These are phyloP conservation scores for Drosophila mimica DNA, from an alignment of 2,888 invertebrate genomes.

Conservation along the genomic window DNA sequence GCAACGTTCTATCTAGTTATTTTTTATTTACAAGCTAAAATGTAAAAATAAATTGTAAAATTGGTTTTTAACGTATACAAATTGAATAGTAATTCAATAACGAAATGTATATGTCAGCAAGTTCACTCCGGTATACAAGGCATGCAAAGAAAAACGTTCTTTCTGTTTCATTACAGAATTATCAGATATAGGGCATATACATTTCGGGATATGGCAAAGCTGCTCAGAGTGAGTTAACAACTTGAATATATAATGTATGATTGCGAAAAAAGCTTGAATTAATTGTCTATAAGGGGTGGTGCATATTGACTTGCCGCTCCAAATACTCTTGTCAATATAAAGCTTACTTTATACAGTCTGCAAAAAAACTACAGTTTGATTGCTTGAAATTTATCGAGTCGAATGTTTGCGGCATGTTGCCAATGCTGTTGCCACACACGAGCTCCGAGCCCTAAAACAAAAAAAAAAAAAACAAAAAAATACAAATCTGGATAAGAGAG, in stretches of 20 bases:
- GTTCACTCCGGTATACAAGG: not conserved
- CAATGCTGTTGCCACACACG: constrained; percentile 61
- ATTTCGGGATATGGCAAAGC: not conserved
- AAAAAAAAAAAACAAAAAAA: constrained; percentile 15
- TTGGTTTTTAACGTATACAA: not conserved
- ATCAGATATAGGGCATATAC: no score
- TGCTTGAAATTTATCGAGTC: constrained; percentile 50
- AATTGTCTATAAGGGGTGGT: not conserved
- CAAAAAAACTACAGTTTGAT: constrained; percentile 47
- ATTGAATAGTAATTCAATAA: not conserved
- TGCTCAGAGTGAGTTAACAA: not conserved
- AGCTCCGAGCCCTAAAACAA: constrained; percentile 15
- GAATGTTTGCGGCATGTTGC: constrained; percentile 51
- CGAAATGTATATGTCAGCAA: not conserved
- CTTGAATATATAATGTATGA: not conserved
- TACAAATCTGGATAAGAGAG: constrained; percentile 44
- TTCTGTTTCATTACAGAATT: not conserved
- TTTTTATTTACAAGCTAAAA: not conserved
- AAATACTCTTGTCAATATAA: constrained; percentile 18
- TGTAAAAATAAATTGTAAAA: not conserved
- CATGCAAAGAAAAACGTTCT: not conserved
- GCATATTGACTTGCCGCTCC: not conserved
- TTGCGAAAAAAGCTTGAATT: not conserved
- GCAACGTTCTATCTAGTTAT: not conserved
- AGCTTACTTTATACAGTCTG: constrained; percentile 34